These are phyloP conservation scores for Xanthostigma xanthostigma DNA, from an alignment of 2,888 invertebrate species.

Conservation along the genomic window DNA sequence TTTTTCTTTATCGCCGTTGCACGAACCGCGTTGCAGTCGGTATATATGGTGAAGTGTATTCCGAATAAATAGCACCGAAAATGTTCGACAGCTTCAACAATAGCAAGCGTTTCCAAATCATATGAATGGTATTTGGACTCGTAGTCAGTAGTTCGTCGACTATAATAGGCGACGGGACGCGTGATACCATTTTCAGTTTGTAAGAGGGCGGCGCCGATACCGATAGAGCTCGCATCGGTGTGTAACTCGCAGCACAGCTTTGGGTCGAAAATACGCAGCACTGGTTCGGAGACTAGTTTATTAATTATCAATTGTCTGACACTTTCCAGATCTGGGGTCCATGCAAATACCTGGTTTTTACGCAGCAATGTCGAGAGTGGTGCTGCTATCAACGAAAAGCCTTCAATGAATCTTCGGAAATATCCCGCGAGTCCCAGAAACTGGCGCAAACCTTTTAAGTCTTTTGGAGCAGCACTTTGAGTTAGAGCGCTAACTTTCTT, in stretches of 20 bases:
- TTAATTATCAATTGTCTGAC: constrained; percentile 9
- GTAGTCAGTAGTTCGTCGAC: constrained; percentile 1
- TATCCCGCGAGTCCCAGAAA: too few relatives aligned
- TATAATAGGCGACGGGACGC: constrained; percentile 5
- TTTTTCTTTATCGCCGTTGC: constrained; percentile 11
- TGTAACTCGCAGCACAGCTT: background rate
- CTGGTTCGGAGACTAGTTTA: constrained; percentile 7
- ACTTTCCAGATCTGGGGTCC: constrained; percentile 8
- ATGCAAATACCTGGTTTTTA: constrained; percentile 10
- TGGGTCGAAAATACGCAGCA: constrained; percentile 4
- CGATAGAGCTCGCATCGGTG: constrained; percentile 5
- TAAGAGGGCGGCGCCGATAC: constrained; percentile 1
- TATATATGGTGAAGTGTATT: constrained; percentile 11
- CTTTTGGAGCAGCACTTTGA: too few relatives aligned
- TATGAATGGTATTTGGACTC: constrained; percentile 6
- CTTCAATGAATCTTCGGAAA: background rate
- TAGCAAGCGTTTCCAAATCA: constrained; percentile 2
- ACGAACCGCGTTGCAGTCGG: constrained; percentile 16
- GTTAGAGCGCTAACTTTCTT: too few relatives aligned
- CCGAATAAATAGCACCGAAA: too few relatives aligned
- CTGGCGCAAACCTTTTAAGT: too few relatives aligned
- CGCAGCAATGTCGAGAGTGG: background rate
- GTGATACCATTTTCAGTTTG: constrained; percentile 1
- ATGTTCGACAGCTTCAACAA: constrained; percentile 1
- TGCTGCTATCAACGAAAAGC: constrained; percentile 2